Percentiles rank a stretch among this genome's conserved stretches.
phyloP scores from a whole-genome alignment of 2,797 vertebrate genomes.

The Sebastes nivosus region DNA sequence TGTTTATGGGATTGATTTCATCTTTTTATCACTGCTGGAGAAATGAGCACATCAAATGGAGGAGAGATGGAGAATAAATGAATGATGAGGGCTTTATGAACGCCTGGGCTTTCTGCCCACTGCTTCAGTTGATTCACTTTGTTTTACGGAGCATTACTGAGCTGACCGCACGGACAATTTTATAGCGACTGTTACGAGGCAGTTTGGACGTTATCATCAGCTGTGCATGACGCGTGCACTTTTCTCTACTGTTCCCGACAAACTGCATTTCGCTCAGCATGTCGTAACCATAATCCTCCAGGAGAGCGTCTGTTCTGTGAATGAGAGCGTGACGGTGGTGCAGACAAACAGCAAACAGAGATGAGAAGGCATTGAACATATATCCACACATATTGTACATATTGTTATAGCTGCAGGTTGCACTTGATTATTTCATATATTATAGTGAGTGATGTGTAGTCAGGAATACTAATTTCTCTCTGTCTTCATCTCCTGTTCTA shows the following conservation, averaged over 20 bases:
- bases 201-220: slow-evolving; percentile 24
- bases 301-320: slow-evolving; percentile 20
- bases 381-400: neutral
- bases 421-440: neutral
- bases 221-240: slow-evolving; percentile 21
- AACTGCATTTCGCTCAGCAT: slow-evolving; percentile 29
- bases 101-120: neutral
- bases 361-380: neutral
- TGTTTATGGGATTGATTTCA: slow-evolving; percentile 14
- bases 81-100: slow-evolving; percentile 5
- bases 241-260: slow-evolving; percentile 3
- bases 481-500: neutral
- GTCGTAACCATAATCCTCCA: slow-evolving; percentile 20
- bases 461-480: neutral
- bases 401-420: neutral
- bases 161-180: slow-evolving; percentile 9
- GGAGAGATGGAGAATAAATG: slow-evolving; percentile 17
- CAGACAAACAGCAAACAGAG: neutral
- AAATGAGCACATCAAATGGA: slow-evolving; percentile 3
- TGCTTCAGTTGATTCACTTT: slow-evolving; percentile 15
- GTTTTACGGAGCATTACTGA: slow-evolving; percentile 14
- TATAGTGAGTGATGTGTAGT: neutral
- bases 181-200: slow-evolving; percentile 14
- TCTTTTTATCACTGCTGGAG: slow-evolving; percentile 10
- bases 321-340: neutral